Percentiles rank a stretch among this genome's conserved stretches.
These are phyloP conservation scores for Omphaloscelis lunosa DNA, from an alignment of 2,888 invertebrate genomes.

Conservation along the genomic window DNA sequence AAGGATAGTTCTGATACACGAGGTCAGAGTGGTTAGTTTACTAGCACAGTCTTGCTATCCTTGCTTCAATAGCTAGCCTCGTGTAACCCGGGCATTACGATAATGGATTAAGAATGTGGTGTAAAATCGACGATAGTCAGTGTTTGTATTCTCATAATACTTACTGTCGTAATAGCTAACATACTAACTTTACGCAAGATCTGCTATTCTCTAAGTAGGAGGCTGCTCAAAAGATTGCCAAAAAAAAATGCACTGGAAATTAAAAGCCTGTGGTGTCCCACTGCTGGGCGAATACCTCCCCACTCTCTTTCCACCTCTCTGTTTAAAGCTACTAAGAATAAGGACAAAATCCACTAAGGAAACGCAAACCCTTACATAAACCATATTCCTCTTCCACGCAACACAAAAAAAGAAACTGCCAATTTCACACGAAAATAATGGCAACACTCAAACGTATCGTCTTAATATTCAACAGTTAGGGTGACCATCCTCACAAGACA, in stretches of 20 bases:
- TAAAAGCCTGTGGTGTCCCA: not conserved
- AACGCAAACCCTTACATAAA: conserved; percentile 20
- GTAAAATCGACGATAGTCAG: not conserved
- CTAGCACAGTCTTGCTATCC: too few relatives aligned
- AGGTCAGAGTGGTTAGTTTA: too few relatives aligned
- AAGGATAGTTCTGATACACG: too few relatives aligned
- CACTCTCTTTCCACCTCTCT: not conserved
- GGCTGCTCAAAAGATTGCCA: not conserved
- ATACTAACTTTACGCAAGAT: not conserved
- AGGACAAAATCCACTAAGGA: not conserved
- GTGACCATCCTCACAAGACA: conserved; percentile 66
- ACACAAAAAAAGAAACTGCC: conserved; percentile 49
- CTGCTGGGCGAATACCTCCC: not conserved
- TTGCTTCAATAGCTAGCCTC: too few relatives aligned
- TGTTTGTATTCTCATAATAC: not conserved
- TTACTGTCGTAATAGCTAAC: not conserved
- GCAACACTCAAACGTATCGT: conserved; percentile 56
- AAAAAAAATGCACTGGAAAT: not conserved
- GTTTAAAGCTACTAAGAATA: not conserved
- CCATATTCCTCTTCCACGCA: conserved; percentile 29
- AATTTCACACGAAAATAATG: conserved; percentile 56
- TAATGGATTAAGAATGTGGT: not conserved
- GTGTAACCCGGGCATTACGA: too few relatives aligned
- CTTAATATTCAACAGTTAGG: conserved; percentile 61
- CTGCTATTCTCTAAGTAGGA: not conserved